Percentiles rank a stretch among this genome's conserved stretches.
Evolutionary conservation across 2,888 invertebrate species (phyloP).

Genomic region (Parnassius glacialis): DNA sequence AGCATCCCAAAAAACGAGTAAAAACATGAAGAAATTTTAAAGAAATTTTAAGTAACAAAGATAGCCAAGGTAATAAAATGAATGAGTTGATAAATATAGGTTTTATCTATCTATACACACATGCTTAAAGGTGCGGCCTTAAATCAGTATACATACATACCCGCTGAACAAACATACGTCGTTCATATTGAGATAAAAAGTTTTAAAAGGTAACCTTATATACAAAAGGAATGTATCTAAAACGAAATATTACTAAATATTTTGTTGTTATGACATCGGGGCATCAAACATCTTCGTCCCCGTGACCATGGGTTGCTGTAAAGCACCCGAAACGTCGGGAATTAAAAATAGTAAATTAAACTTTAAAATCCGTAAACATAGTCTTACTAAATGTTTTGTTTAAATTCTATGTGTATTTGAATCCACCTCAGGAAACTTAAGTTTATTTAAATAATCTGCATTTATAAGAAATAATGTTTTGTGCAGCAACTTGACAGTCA

Average conservation of each 20-base stretch:
- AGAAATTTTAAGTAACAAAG: not conserved
- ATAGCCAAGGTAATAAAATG: not conserved
- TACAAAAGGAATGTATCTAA: conserved; percentile 31
- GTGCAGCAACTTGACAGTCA: too few relatives aligned
- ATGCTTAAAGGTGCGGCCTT: conserved; percentile 55
- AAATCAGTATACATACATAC: conserved; percentile 49
- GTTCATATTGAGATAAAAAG: conserved; percentile 59
- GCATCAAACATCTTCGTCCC: too few relatives aligned
- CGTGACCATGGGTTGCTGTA: too few relatives aligned
- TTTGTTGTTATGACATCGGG: not conserved
- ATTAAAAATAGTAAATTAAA: too few relatives aligned
- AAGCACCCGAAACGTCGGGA: too few relatives aligned
- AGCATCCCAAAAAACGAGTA: not conserved
- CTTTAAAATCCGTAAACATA: too few relatives aligned
- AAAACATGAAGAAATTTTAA: not conserved
- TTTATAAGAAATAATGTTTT: too few relatives aligned
- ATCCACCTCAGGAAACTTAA: too few relatives aligned
- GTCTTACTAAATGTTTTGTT: too few relatives aligned
- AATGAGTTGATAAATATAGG: conserved; percentile 6
- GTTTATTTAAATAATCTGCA: too few relatives aligned
- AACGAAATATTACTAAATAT: not conserved
- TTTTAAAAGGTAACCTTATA: conserved; percentile 50
- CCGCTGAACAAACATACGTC: conserved; percentile 45
- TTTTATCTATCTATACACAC: conserved; percentile 29
- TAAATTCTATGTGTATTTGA: too few relatives aligned